These are phyloP conservation scores for Drosophila ironensis DNA, from an alignment of 1,140 invertebrate species.

Conservation along the genomic window DNA sequence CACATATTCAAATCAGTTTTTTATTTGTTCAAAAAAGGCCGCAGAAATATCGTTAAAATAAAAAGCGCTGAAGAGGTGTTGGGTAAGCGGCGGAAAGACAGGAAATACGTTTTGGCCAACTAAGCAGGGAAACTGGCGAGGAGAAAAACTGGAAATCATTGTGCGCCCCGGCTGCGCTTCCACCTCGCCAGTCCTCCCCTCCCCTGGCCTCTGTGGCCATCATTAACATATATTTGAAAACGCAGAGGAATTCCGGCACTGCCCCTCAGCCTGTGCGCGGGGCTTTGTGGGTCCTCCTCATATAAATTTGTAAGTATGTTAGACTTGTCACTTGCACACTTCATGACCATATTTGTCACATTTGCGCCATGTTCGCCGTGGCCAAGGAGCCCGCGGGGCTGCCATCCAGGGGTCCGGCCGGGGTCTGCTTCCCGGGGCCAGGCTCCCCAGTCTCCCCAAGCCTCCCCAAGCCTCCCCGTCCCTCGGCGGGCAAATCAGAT, in stretches of 20 bases:
- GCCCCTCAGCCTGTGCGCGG: conserved; percentile 4
- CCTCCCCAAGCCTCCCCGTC: conserved; percentile 30
- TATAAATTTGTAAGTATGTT: conserved; percentile 81
- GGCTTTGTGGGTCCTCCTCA: conserved; percentile 47
- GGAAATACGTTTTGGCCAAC: conserved; percentile 66
- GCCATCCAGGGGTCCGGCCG: conserved; percentile 51
- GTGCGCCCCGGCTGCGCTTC: not conserved
- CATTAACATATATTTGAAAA: conserved; percentile 80
- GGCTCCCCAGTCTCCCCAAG: conserved; percentile 7
- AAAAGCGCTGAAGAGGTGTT: conserved; percentile 63
- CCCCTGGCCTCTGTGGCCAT: conserved; percentile 23
- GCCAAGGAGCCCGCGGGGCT: conserved; percentile 27
- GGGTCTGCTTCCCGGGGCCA: conserved; percentile 31
- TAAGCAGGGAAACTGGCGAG: conserved; percentile 33
- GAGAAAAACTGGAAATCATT: conserved; percentile 67
- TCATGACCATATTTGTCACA: conserved; percentile 80
- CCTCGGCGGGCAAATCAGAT: conserved; percentile 59
- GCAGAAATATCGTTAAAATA: conserved; percentile 69
- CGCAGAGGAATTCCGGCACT: conserved; percentile 55
- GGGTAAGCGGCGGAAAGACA: conserved; percentile 45
- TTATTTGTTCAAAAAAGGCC: conserved; percentile 24
- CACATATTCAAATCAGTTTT: conserved; percentile 74
- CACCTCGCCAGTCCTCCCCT: not conserved
- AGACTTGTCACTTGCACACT: conserved; percentile 80
- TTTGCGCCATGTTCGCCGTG: conserved; percentile 72